Evolutionary conservation across 1,140 invertebrate genomes (phyloP).

Genomic region (Lepidurus apus): DNA sequence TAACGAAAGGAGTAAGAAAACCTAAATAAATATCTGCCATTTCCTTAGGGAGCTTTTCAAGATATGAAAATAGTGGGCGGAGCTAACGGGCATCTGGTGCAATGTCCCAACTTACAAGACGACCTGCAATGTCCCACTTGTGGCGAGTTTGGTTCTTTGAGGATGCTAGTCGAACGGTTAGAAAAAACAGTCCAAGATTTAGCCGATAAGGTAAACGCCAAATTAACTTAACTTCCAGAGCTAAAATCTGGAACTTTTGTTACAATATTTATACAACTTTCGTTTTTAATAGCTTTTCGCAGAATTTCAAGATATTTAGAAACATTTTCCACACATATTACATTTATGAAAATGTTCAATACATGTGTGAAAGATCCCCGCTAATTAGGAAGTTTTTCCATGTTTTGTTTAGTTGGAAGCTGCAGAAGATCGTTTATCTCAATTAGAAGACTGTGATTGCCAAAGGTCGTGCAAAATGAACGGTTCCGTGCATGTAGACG

Average conservation of each 20-base stretch:
- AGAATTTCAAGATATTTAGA: too few relatives aligned
- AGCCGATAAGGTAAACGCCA: conserved; percentile 54
- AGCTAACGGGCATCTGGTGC: conserved; percentile 74
- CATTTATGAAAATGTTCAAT: too few relatives aligned
- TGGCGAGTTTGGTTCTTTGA: conserved; percentile 74
- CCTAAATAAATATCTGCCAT: conserved; percentile 32
- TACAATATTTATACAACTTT: too few relatives aligned
- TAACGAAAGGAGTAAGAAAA: neutral
- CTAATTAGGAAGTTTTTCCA: neutral
- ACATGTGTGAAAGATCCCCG: neutral
- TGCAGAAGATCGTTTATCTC: conserved; percentile 65
- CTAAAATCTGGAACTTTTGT: too few relatives aligned
- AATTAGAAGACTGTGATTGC: conserved; percentile 81
- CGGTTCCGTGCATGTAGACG: conserved; percentile 66
- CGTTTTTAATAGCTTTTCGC: too few relatives aligned
- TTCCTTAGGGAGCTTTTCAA: conserved; percentile 71
- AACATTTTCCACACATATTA: too few relatives aligned
- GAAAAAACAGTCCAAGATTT: conserved; percentile 61
- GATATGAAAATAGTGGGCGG: conserved; percentile 77
- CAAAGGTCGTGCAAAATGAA: conserved; percentile 77
- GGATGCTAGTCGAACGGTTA: conserved; percentile 64
- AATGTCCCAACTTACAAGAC: conserved; percentile 65
- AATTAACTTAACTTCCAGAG: too few relatives aligned
- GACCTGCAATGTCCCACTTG: conserved; percentile 83
- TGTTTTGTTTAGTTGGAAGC: conserved; percentile 60